phyloP scores from a whole-genome alignment of 2,797 vertebrate genomes.

The Acomys russatus region DNA sequence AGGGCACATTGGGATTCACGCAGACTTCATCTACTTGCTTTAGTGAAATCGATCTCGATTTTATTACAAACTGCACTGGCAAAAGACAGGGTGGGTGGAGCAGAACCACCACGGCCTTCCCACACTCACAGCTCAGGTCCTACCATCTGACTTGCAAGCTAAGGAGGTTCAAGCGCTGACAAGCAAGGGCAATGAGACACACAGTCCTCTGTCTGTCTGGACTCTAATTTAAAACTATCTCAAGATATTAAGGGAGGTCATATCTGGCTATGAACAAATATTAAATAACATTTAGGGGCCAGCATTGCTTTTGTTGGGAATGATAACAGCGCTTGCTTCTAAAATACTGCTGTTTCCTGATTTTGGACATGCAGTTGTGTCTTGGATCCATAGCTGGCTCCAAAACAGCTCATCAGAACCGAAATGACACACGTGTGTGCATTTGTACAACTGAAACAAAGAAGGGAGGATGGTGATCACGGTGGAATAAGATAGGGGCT shows the following conservation, averaged over 20 bases:
- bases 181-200: background rate
- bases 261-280: background rate
- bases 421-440: background rate
- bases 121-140: background rate
- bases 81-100: background rate
- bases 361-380: background rate
- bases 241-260: background rate
- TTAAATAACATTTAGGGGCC: background rate
- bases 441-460: background rate
- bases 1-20: background rate
- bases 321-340: background rate
- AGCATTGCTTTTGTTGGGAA: background rate
- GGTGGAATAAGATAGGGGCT: background rate
- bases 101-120: background rate
- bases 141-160: background rate
- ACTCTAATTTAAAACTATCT: background rate
- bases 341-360: background rate
- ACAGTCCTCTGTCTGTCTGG: background rate
- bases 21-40: background rate
- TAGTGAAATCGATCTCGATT: background rate
- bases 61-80: background rate
- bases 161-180: background rate
- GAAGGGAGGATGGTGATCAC: conserved; percentile 1
- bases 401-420: conserved; percentile 21
- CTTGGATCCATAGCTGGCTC: conserved; percentile 14